phyloP scores from a whole-genome alignment of 2,797 vertebrate genomes.

The Sebastes oblongus region DNA sequence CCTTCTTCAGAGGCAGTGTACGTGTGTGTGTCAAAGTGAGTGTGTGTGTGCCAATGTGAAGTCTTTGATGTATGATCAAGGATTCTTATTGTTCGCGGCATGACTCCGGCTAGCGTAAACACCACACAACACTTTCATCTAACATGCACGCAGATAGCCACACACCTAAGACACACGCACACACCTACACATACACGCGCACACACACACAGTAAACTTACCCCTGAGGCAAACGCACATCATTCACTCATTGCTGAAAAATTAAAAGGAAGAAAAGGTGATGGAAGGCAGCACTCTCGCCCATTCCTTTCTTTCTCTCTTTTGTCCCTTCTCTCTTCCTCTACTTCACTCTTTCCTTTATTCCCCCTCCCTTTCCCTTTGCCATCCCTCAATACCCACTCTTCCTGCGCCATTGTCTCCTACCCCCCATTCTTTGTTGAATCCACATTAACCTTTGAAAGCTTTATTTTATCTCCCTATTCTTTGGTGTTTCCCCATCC shows the following conservation, averaged over 20 bases:
- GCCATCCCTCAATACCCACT: slow-evolving; percentile 1
- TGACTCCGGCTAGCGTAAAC: slow-evolving; percentile 65
- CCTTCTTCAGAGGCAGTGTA: slow-evolving; percentile 21
- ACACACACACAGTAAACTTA: not conserved
- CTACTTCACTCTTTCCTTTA: slow-evolving; percentile 8
- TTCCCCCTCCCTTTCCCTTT: not conserved
- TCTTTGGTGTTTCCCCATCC: slow-evolving; percentile 49
- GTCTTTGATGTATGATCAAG: slow-evolving; percentile 77
- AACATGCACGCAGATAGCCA: slow-evolving; percentile 44
- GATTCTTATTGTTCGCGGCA: slow-evolving; percentile 74
- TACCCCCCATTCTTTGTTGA: slow-evolving; percentile 31
- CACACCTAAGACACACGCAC: slow-evolving; percentile 18
- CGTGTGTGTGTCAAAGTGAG: not conserved
- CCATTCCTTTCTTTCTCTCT: slow-evolving; percentile 4
- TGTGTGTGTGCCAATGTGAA: slow-evolving; percentile 42
- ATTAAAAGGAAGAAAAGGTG: slow-evolving; percentile 20
- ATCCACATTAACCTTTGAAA: slow-evolving; percentile 65
- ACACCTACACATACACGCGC: not conserved
- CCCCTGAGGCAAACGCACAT: slow-evolving; percentile 25
- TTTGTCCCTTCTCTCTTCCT: slow-evolving; percentile 31
- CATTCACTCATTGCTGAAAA: slow-evolving; percentile 35
- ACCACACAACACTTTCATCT: slow-evolving; percentile 69
- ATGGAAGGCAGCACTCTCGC: not conserved
- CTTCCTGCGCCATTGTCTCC: slow-evolving; percentile 33
- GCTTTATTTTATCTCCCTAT: slow-evolving; percentile 61